These are phyloP conservation scores for Cardiocondyla obscurior DNA, from an alignment of 1,140 invertebrate species.

Conservation along the genomic window DNA sequence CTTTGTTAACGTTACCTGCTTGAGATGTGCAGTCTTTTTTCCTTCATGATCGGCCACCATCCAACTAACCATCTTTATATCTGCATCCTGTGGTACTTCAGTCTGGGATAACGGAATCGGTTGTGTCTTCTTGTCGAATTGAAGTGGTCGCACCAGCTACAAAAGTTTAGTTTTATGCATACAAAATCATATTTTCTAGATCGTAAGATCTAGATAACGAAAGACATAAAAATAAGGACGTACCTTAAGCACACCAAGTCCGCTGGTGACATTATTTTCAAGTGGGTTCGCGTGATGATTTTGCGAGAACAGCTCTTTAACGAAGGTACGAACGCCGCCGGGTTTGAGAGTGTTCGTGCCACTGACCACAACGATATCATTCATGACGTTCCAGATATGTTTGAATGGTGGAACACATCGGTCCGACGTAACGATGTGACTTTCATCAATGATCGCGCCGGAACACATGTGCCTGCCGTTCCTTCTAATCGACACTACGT, in stretches of 20 bases:
- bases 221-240: neutral
- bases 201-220: no score
- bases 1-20: neutral
- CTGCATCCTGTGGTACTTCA: neutral
- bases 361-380: neutral
- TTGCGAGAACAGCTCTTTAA: slow-evolving; percentile 35
- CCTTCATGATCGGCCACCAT: slow-evolving; percentile 2
- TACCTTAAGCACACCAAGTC: slow-evolving; percentile 26
- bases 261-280: neutral
- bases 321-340: neutral
- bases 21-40: neutral
- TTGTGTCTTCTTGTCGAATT: neutral
- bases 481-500: neutral
- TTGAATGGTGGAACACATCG: slow-evolving; percentile 18
- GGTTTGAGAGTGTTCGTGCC: slow-evolving; percentile 12
- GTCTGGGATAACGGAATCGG: neutral
- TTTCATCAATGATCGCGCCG: neutral
- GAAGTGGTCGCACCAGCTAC: neutral
- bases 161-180: neutral
- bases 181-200: no score
- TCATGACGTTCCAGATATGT: slow-evolving; percentile 5
- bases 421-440: slow-evolving; percentile 10
- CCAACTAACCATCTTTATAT: slow-evolving; percentile 1
- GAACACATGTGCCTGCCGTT: neutral
- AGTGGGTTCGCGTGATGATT: slow-evolving; percentile 8